These are phyloP conservation scores for Pseudopipra pipra DNA, from an alignment of 2,113 vertebrate genomes.

Conservation along the genomic window DNA sequence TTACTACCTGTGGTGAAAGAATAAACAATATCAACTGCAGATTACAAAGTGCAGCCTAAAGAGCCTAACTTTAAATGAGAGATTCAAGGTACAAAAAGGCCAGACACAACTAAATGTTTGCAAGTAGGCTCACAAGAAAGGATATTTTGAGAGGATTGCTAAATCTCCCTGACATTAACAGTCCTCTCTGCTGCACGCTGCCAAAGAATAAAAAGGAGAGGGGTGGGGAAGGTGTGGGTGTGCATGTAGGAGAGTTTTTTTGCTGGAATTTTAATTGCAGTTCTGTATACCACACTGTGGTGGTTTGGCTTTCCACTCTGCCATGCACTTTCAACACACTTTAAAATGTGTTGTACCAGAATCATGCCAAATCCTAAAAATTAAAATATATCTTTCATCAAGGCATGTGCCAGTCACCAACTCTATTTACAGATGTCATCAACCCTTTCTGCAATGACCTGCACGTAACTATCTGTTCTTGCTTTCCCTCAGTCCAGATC, in stretches of 20 bases:
- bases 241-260: neutral
- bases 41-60: neutral
- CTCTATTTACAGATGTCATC: neutral
- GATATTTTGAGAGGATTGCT: neutral
- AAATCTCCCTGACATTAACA: neutral
- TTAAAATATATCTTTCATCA: neutral
- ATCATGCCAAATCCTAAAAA: neutral
- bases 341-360: neutral
- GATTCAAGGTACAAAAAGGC: neutral
- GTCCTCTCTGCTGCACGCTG: neutral
- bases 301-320: neutral
- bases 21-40: neutral
- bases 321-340: neutral
- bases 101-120: neutral
- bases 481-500: neutral
- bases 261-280: neutral
- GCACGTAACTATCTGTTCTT: neutral
- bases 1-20: neutral
- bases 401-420: neutral
- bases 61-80: neutral
- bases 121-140: neutral
- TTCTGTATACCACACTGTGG: neutral
- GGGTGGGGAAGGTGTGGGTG: too few relatives aligned
- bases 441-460: neutral
- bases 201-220: neutral